Base-by-base conservation (phyloP, 2,113 vertebrate species). In the Pelvicachromis taeniatus region DNA sequence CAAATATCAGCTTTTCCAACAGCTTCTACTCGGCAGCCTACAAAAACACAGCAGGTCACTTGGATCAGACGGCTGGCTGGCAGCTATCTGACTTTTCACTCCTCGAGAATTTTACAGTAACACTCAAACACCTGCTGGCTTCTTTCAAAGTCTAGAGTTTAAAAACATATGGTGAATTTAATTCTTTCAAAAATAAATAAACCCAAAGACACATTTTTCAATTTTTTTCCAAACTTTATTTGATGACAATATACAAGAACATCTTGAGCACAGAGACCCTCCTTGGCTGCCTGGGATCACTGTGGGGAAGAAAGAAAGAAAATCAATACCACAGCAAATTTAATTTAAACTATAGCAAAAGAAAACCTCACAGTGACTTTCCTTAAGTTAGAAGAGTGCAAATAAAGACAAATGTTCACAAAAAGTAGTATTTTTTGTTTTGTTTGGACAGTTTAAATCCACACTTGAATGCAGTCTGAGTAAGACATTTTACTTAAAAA, bases 181-280 rank as follows among this genome's bases (percentile, higher is more conserved):
- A 52, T 31, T 75, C 2, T 19, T 31, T 75, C 11, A 26, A 2
- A 65, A 85, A 86, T 33, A 2, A 90, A 89, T 9, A 14, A 9
- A 80, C 4, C 5, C 31, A 53, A 21, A 6, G 2, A 61, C 5
- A 6, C 31, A 35, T 59, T 86, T 88, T 86, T 77, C 2, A 21
- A 6, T 94, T 96, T 95, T 95, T 95, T 88, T 86, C 87, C 83
- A 92, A 93, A 94, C 7, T 94, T 95, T 96, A 96, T 96, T 97
- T 90, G 93, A 90, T 91, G 93, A 95, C 93, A 95, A 94, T 95
- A 94, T 94, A 96, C 94, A 96, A 96, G 94, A 96, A 95, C 96
- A 96, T 96, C 88, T 95, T 95, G 95, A 96, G 91, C 90, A 91
- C 68, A 91, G 58, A 86, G 89, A 92, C 87, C 92, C 80, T 88